Evolutionary conservation across 1,140 invertebrate genomes (phyloP), one percentile per base, ranked within the genome.

Genomic region (Drosophila pruinosa): DNA sequence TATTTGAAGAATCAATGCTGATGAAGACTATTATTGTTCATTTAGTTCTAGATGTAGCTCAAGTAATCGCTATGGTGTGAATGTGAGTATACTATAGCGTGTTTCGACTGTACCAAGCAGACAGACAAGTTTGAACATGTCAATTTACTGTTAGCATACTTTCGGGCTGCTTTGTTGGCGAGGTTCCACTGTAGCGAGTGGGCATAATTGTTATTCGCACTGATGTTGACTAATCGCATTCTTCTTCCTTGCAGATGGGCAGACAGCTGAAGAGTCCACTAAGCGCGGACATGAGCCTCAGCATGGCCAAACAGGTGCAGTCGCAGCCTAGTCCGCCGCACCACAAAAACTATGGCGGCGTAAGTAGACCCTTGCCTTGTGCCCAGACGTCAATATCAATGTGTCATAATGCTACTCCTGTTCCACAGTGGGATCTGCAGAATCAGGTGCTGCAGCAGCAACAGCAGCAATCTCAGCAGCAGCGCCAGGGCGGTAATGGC

Each of bases 211-310:
- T 31, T 10, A 7, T 10, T n/a, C 8, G 7, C 2, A 22, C n/a
- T n/a, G n/a, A n/a, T 10, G 17, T 38, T 36, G 15, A 15, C 38
- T 31, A 12, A 57, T 21, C 2, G 52, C 3, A 14, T n/a, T 4
- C 6, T 31, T 41, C 26, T 53, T 19, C 1, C 14, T 31, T 69
- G 2, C 58, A 91, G 90, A 90, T 91, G 90, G 90, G 90, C 28
- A 90, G 93, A 56, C 93, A 93, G 70, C 74, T 93, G 15, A 93
- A 93, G 75, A 93, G 93, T 73, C 93, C 93, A 0, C 92, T 93
- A 0, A 93, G 93, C 54, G 93, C 86, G 14, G 91, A 91, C 58
- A 90, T 91, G 76, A 91, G 77, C 53, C 74, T 91, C 14, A 82
- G 76, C 15, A 54, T 91, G 61, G 90, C 85, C 53, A 91, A 91